Evolutionary conservation across 1,140 invertebrate species (phyloP).

Genomic region (Trichogramma pretiosum): DNA sequence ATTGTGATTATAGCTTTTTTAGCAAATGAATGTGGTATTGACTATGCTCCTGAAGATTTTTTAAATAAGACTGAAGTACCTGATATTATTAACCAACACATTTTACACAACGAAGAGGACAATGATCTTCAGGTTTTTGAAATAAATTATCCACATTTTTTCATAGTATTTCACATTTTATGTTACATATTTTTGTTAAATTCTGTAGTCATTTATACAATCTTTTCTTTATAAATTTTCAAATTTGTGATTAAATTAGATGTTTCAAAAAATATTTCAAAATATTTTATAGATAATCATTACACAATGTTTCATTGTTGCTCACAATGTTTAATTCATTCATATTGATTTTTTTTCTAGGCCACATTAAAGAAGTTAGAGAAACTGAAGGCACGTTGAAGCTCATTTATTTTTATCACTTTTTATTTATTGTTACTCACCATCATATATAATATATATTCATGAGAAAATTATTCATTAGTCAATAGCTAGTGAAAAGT

Average conservation of each 20-base stretch:
- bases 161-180: conserved; percentile 8
- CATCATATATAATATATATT: conserved; percentile 8
- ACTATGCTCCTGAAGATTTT: conserved; percentile 30
- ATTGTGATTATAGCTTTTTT: conserved; percentile 61
- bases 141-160: conserved; percentile 3
- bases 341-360: conserved; percentile 46
- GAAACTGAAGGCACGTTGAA: conserved; percentile 54
- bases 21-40: conserved; percentile 37
- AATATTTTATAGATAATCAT: conserved; percentile 5
- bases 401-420: conserved; percentile 22
- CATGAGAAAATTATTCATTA: neutral
- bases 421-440: conserved; percentile 6
- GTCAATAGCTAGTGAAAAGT: too few relatives aligned
- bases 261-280: conserved; percentile 9
- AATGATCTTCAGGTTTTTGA: conserved; percentile 36
- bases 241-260: conserved; percentile 1
- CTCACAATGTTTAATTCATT: conserved; percentile 13
- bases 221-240: neutral
- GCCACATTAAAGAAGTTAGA: conserved; percentile 51
- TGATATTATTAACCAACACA: conserved; percentile 19
- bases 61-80: conserved; percentile 22
- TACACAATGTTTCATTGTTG: conserved; percentile 4
- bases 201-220: too few relatives aligned
- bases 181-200: neutral
- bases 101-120: conserved; percentile 28